phyloP scores from a whole-genome alignment of 2,113 vertebrate genomes.

The Pomatostomus ruficeps region DNA sequence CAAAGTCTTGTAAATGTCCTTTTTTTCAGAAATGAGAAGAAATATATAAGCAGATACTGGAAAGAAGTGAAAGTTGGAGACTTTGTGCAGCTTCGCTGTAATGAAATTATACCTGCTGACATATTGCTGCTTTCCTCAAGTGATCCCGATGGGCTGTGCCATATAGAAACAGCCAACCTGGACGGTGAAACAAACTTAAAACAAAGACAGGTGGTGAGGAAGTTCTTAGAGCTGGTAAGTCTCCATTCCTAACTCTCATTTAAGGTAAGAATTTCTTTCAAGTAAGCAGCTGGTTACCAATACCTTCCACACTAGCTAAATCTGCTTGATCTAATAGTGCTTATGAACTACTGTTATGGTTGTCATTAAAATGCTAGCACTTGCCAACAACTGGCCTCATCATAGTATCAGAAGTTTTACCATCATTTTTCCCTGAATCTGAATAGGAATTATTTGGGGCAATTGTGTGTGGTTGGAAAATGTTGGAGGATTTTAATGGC shows the following conservation, averaged over 20 bases:
- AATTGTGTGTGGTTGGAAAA: constrained; percentile 33
- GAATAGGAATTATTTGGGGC: constrained; percentile 30
- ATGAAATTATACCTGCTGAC: constrained; percentile 94
- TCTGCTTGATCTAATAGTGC: neutral
- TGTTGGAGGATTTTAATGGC: neutral
- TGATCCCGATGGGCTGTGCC: constrained; percentile 91
- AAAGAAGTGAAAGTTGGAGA: constrained; percentile 92
- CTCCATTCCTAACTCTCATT: neutral
- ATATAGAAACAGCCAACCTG: constrained; percentile 96
- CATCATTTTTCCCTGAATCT: constrained; percentile 1
- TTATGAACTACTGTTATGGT: neutral
- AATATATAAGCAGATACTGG: constrained; percentile 89
- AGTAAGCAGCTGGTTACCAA: neutral
- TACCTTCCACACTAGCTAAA: neutral
- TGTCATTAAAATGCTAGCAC: neutral
- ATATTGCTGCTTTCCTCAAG: constrained; percentile 92
- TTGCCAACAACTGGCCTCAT: neutral
- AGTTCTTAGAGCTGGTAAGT: constrained; percentile 91
- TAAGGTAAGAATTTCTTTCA: neutral
- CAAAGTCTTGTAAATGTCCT: neutral
- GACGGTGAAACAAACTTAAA: constrained; percentile 98
- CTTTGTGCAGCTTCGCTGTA: constrained; percentile 90
- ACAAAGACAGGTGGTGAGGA: constrained; percentile 89
- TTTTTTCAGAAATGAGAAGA: constrained; percentile 76
- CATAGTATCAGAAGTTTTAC: neutral